A percentile compares a stretch with the other conserved stretches of the same genome.
Evolutionary conservation across 2,797 vertebrate genomes (phyloP).

Genomic region (Margarornis squamiger): DNA sequence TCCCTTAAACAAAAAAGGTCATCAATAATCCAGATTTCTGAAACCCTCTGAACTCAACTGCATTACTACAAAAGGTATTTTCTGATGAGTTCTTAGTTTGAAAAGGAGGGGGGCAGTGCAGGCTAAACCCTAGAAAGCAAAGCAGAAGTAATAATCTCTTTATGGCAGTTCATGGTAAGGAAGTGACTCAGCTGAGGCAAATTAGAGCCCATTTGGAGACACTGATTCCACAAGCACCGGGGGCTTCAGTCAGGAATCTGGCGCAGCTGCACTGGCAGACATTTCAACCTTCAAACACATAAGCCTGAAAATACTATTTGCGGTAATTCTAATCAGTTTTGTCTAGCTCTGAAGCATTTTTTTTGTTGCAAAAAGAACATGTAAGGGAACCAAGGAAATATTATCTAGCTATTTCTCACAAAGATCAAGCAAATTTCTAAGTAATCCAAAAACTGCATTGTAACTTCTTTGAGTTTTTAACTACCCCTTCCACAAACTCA

Average conservation of each 20-base stretch:
- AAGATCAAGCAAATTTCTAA: not conserved
- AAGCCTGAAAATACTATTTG: not conserved
- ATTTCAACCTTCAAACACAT: not conserved
- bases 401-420: not conserved
- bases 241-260: not conserved
- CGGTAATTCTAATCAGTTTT: not conserved
- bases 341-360: not conserved
- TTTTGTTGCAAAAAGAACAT: not conserved
- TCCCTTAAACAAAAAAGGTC: not conserved
- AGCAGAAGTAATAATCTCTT: conserved; percentile 30
- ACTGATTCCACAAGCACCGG: not conserved
- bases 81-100: conserved; percentile 16
- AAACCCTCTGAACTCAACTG: not conserved
- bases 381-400: not conserved
- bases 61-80: not conserved
- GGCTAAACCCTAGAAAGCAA: conserved; percentile 41
- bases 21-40: not conserved
- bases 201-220: conserved; percentile 20
- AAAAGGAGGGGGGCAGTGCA: conserved; percentile 31
- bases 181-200: conserved; percentile 55
- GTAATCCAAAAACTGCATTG: not conserved
- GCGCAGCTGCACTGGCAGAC: not conserved
- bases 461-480: not conserved
- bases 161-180: not conserved
- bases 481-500: not conserved